Evolutionary conservation across 2,888 invertebrate genomes (phyloP).

Genomic region (Epirrita christyi): DNA sequence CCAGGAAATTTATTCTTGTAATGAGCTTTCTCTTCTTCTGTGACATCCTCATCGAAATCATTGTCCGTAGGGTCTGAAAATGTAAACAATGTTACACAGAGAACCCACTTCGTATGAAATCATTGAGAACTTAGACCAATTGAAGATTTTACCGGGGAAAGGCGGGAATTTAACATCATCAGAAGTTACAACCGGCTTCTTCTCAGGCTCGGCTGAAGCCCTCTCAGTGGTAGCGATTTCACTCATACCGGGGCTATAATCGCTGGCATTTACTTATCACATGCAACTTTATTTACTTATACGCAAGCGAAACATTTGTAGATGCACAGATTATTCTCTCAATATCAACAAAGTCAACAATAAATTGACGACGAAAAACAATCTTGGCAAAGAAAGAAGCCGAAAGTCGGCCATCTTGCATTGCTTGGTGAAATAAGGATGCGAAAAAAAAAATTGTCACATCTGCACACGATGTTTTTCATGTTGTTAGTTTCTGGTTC

Average conservation of each 20-base stretch:
- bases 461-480: no score
- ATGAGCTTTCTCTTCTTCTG: conserved; percentile 80
- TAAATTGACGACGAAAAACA: conserved; percentile 1
- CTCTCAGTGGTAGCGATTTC: conserved; percentile 61
- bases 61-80: conserved; percentile 69
- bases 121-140: background rate
- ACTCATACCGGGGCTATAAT: conserved; percentile 52
- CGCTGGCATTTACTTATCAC: conserved; percentile 5
- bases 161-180: conserved; percentile 72
- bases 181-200: conserved; percentile 69
- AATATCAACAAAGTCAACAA: background rate
- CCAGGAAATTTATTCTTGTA: conserved; percentile 80
- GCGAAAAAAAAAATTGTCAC: no score
- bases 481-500: no score
- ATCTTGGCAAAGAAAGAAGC: conserved; percentile 11
- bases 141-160: conserved; percentile 62
- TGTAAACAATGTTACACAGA: conserved; percentile 5
- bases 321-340: background rate
- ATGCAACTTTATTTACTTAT: conserved; percentile 6
- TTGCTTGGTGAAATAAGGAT: conserved; percentile 28
- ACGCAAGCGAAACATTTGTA: conserved; percentile 5
- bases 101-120: background rate
- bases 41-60: conserved; percentile 82
- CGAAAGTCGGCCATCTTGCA: conserved; percentile 61
- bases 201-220: conserved; percentile 58